Evolutionary conservation across 2,888 invertebrate genomes (phyloP).

Genomic region (Aspidiotus destructor): DNA sequence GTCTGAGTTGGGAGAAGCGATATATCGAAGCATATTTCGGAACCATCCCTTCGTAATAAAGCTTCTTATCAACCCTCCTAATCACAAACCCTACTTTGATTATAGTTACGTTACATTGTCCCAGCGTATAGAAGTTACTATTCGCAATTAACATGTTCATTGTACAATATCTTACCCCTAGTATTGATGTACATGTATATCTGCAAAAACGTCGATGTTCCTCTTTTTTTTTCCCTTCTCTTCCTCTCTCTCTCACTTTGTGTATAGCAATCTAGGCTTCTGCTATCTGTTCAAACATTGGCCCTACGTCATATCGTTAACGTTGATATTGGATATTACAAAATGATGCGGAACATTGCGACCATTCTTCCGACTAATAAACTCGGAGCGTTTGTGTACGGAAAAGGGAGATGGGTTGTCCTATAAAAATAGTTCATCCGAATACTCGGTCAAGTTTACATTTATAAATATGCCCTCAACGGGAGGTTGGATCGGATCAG

Average conservation of each 20-base stretch:
- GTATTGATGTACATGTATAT: background rate
- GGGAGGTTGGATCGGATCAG: too few species aligned
- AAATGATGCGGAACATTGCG: slow-evolving; percentile 26
- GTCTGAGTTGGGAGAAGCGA: slow-evolving; percentile 9
- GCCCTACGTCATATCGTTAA: background rate
- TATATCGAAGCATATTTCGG: slow-evolving; percentile 25
- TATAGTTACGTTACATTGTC: slow-evolving; percentile 21
- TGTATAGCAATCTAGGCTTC: slow-evolving; percentile 1
- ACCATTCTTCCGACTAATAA: background rate
- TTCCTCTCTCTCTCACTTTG: background rate
- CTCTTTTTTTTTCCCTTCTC: background rate
- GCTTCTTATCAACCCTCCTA: slow-evolving; percentile 29
- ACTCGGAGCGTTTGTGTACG: background rate
- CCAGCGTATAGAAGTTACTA: slow-evolving; percentile 1
- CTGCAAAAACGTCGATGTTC: slow-evolving; percentile 3
- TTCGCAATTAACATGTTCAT: slow-evolving; percentile 31
- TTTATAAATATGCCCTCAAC: too few species aligned
- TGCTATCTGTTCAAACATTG: slow-evolving; percentile 6
- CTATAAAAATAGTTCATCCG: too few species aligned
- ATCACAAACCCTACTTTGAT: slow-evolving; percentile 29
- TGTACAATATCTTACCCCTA: slow-evolving; percentile 23
- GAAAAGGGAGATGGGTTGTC: too few species aligned
- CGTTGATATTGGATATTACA: slow-evolving; percentile 25
- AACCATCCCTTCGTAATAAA: slow-evolving; percentile 27
- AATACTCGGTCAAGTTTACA: too few species aligned